phyloP scores from a whole-genome alignment of 2,113 vertebrate species.

The Aleadryas rufinucha region DNA sequence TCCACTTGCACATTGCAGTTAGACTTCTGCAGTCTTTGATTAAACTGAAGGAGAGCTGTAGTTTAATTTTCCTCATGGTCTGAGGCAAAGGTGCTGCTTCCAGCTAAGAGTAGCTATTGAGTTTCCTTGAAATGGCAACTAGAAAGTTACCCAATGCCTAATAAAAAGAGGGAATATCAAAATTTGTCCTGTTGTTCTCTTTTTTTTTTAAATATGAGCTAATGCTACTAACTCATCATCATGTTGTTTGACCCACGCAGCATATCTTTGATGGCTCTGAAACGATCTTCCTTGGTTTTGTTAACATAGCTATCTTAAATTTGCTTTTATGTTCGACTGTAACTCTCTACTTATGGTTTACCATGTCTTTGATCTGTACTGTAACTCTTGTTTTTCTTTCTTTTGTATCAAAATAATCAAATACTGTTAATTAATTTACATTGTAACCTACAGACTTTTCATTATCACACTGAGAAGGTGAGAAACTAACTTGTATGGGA shows the following conservation, averaged over 20 bases:
- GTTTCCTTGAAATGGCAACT: not conserved
- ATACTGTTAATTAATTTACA: constrained; percentile 46
- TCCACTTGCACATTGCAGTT: not conserved
- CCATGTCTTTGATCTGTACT: not conserved
- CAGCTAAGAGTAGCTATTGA: not conserved
- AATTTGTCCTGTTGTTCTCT: not conserved
- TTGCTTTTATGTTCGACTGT: not conserved
- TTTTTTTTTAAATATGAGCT: not conserved
- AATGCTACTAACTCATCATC: not conserved
- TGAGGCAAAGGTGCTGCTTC: not conserved
- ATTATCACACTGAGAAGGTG: constrained; percentile 46
- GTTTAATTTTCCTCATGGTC: not conserved
- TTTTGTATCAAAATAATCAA: constrained; percentile 15
- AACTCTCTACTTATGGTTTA: not conserved
- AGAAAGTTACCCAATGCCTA: not conserved
- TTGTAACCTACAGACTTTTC: constrained; percentile 43
- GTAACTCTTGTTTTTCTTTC: not conserved
- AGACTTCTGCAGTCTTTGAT: not conserved
- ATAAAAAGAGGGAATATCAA: not conserved
- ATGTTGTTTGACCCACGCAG: not conserved
- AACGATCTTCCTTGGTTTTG: not conserved
- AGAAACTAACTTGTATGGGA: constrained; percentile 32
- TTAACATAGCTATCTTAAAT: not conserved
- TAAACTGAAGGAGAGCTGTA: not conserved
- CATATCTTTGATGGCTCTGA: not conserved